Evolutionary conservation across 2,113 vertebrate species (phyloP).

Genomic region (Saccopteryx leptura): DNA sequence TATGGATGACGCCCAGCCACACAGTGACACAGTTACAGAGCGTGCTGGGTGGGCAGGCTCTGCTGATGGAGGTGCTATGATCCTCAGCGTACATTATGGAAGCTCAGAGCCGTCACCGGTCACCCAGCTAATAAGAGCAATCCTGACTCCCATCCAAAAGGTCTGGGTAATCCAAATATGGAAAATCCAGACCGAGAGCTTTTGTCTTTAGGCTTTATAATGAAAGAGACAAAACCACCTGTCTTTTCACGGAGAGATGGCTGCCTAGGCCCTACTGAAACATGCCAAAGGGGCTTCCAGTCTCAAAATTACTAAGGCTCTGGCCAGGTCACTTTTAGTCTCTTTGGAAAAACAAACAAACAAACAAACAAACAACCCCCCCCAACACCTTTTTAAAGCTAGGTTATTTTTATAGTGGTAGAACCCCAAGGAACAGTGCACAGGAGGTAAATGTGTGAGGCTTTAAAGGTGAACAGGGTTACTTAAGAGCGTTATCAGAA

Average conservation of each 20-base stretch:
- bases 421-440: slow-evolving; percentile 76
- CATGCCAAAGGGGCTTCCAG: background rate
- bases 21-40: background rate
- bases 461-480: slow-evolving; percentile 75
- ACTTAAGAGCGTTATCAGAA: slow-evolving; percentile 87
- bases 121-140: background rate
- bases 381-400: slow-evolving; percentile 74
- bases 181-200: background rate
- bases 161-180: background rate
- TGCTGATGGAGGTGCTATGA: too few relatives aligned
- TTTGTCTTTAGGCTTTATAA: background rate
- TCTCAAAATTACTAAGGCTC: background rate
- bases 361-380: background rate
- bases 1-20: too few relatives aligned
- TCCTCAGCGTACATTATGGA: background rate
- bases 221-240: background rate
- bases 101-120: background rate
- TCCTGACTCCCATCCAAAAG: background rate
- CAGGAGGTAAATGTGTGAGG: slow-evolving; percentile 71
- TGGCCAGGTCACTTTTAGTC: background rate
- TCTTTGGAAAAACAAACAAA: background rate
- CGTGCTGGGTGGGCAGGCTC: background rate
- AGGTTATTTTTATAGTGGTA: slow-evolving; percentile 77
- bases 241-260: background rate
- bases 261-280: background rate